Evolutionary conservation across 2,113 vertebrate genomes (phyloP).

Genomic region (Alethe castanea): DNA sequence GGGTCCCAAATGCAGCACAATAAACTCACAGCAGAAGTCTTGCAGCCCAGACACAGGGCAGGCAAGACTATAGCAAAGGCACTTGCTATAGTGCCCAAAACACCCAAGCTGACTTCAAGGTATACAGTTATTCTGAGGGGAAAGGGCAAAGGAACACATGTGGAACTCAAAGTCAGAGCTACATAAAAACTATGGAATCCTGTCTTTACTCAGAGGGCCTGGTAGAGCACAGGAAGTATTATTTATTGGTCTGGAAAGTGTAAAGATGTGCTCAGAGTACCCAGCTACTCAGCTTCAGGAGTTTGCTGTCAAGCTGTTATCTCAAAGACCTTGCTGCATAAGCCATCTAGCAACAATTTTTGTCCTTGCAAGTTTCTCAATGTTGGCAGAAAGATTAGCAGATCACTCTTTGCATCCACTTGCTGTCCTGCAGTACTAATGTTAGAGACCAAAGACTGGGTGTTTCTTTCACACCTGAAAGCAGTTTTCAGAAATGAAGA

Average conservation of each 20-base stretch:
- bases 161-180: not conserved
- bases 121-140: not conserved
- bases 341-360: not conserved
- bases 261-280: not conserved
- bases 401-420: not conserved
- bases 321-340: not conserved
- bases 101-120: not conserved
- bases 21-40: not conserved
- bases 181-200: not conserved
- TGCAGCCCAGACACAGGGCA: not conserved
- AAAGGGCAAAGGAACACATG: not conserved
- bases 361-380: not conserved
- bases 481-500: not conserved
- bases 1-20: not conserved
- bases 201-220: not conserved
- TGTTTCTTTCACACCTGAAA: not conserved
- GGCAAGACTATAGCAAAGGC: not conserved
- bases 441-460: not conserved
- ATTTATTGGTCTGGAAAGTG: not conserved
- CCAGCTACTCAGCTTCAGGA: not conserved
- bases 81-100: not conserved
- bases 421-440: not conserved
- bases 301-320: rapidly evolving
- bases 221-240: not conserved
- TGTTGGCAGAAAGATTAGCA: not conserved